Conservation (phyloP, 2,113 vertebrate species). For the Albula glossodonta region DNA sequence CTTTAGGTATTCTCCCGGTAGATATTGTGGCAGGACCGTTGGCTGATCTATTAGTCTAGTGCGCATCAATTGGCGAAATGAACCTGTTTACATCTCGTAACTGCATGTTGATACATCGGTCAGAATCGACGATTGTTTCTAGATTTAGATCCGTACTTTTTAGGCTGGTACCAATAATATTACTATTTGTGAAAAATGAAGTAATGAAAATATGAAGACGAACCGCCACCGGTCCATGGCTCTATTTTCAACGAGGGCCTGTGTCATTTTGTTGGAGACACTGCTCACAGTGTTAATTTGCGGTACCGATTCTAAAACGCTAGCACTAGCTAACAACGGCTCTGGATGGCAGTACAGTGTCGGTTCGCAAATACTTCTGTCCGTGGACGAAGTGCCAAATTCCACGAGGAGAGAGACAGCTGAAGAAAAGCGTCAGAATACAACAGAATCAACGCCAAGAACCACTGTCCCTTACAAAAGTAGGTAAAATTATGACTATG, state of each 20-base stretch:
- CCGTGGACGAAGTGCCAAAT: slow-evolving; percentile 23
- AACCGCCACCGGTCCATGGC: not conserved
- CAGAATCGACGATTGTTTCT: not conserved
- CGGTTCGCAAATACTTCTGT: slow-evolving; percentile 10
- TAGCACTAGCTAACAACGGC: slow-evolving; percentile 22
- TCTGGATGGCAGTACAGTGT: slow-evolving; percentile 5
- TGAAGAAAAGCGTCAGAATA: not conserved
- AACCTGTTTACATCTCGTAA: not conserved
- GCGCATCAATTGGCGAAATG: not conserved
- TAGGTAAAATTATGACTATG: slow-evolving; percentile 15
- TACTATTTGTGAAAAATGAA: not conserved
- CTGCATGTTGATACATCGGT: not conserved
- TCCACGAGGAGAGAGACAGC: not conserved
- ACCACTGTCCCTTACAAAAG: not conserved
- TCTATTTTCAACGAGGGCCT: not conserved
- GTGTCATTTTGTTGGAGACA: not conserved
- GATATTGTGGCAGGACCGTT: not conserved
- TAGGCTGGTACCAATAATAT: not conserved
- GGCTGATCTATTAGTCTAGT: not conserved
- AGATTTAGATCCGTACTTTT: not conserved
- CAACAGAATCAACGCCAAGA: not conserved
- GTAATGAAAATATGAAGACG: not conserved
- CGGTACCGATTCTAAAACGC: slow-evolving; percentile 27
- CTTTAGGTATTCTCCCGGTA: not conserved
- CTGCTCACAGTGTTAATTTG: slow-evolving; percentile 16